Percentiles rank a stretch among this genome's conserved stretches.
These are phyloP conservation scores for Motacilla tschutschensis DNA, from an alignment of 2,113 vertebrate genomes.

Conservation along the genomic window DNA sequence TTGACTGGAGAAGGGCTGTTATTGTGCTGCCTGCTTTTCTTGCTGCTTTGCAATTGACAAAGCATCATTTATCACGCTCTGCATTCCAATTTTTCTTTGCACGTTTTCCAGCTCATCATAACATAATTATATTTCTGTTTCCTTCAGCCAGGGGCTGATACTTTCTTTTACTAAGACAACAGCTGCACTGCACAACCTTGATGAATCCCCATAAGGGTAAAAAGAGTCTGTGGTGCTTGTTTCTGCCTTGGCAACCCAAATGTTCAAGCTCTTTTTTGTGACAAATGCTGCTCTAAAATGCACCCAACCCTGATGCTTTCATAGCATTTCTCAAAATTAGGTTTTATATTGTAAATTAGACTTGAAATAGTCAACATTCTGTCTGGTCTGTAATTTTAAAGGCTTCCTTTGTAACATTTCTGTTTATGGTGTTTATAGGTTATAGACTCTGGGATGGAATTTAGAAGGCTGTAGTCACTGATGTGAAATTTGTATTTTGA, in stretches of 20 bases:
- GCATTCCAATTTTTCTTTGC: constrained; percentile 66
- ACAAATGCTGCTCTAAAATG: constrained; percentile 39
- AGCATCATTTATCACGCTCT: constrained; percentile 55
- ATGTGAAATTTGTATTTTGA: background rate
- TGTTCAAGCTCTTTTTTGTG: constrained; percentile 45
- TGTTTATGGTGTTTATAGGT: constrained; percentile 44
- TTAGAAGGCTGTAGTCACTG: background rate
- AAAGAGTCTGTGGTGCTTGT: constrained; percentile 45
- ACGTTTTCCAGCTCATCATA: constrained; percentile 69
- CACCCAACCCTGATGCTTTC: constrained; percentile 25
- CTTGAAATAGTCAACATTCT: constrained; percentile 28
- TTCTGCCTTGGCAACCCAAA: constrained; percentile 56
- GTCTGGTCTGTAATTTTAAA: constrained; percentile 34
- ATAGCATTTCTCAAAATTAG: background rate
- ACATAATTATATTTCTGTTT: constrained; percentile 68
- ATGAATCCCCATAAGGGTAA: constrained; percentile 58
- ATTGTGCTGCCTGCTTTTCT: background rate
- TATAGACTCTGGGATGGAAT: background rate
- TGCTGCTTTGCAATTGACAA: constrained; percentile 49
- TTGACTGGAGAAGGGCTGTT: constrained; percentile 24
- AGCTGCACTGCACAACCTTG: constrained; percentile 71
- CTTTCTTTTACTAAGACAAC: constrained; percentile 66
- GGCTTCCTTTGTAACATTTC: background rate
- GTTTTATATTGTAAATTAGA: constrained; percentile 43
- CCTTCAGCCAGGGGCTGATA: constrained; percentile 56